Conservation (phyloP, 2,113 vertebrate species). For the Eulacestoma nigropectus region DNA sequence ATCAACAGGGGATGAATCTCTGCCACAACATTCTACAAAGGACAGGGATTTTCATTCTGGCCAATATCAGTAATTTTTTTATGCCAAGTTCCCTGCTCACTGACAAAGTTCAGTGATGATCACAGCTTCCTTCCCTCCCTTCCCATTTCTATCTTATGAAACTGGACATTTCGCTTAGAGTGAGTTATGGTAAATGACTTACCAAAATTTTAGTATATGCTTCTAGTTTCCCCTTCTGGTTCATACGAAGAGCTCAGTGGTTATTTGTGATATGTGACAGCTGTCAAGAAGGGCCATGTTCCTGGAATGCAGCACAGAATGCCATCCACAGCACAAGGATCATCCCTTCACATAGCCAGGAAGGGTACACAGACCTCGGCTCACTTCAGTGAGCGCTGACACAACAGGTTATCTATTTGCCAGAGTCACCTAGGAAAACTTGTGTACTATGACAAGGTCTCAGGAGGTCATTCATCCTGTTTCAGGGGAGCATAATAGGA, state of each 20-base stretch:
- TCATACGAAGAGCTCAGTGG: not conserved
- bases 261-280: slow-evolving; percentile 7
- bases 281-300: slow-evolving; percentile 32
- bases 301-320: slow-evolving; percentile 42
- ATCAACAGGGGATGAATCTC: not conserved
- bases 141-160: not conserved
- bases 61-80: not conserved
- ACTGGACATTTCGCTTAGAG: not conserved
- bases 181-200: not conserved
- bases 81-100: not conserved
- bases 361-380: slow-evolving; percentile 51
- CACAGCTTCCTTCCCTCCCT: not conserved
- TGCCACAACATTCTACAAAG: not conserved
- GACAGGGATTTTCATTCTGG: not conserved
- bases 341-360: slow-evolving; percentile 39
- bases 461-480: not conserved
- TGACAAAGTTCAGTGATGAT: not conserved
- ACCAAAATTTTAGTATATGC: not conserved
- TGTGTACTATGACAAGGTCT: not conserved
- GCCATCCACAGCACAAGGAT: slow-evolving; percentile 34
- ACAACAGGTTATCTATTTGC: slow-evolving; percentile 27
- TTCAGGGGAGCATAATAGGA: not conserved
- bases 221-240: not conserved
- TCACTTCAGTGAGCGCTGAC: not conserved
- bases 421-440: slow-evolving; percentile 46